phyloP scores from a whole-genome alignment of 1,140 invertebrate genomes.

The Coelopa frigida region DNA sequence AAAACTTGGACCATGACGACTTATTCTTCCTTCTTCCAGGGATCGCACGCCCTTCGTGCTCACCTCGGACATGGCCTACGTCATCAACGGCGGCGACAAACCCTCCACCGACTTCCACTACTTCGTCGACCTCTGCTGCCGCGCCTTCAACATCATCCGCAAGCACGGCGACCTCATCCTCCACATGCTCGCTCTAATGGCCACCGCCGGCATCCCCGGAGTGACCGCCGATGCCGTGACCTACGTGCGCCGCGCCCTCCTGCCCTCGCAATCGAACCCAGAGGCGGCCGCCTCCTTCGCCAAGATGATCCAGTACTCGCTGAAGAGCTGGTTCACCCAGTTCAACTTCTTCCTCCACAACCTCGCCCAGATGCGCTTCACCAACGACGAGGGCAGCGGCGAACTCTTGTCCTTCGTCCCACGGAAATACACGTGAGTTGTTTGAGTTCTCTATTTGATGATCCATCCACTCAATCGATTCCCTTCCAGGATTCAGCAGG shows the following conservation, averaged over 20 bases:
- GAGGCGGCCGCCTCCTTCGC: slow-evolving; percentile 93
- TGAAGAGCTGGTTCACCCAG: slow-evolving; percentile 85
- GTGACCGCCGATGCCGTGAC: slow-evolving; percentile 84
- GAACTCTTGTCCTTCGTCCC: slow-evolving; percentile 89
- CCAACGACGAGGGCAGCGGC: slow-evolving; percentile 73
- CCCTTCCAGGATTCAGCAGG: slow-evolving; percentile 68
- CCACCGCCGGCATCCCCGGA: slow-evolving; percentile 87
- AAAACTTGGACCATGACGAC: neutral
- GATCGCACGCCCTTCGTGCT: slow-evolving; percentile 97
- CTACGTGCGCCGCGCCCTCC: slow-evolving; percentile 84
- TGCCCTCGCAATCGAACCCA: slow-evolving; percentile 83
- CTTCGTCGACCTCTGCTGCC: slow-evolving; percentile 96
- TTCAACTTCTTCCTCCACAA: slow-evolving; percentile 98
- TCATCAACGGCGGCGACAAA: slow-evolving; percentile 95
- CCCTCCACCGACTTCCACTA: slow-evolving; percentile 90
- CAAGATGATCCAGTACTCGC: slow-evolving; percentile 80
- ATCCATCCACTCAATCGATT: neutral
- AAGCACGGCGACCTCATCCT: slow-evolving; percentile 88
- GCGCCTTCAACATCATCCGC: slow-evolving; percentile 95
- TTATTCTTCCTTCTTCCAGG: slow-evolving; percentile 17
- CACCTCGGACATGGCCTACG: slow-evolving; percentile 98
- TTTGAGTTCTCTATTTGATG: neutral
- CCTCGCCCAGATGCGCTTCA: slow-evolving; percentile 86
- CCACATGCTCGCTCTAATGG: slow-evolving; percentile 92
- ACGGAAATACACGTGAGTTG: slow-evolving; percentile 80